Evolutionary conservation across 2,797 vertebrate species (phyloP).

Genomic region (Parauchenoglanis punctatus): DNA sequence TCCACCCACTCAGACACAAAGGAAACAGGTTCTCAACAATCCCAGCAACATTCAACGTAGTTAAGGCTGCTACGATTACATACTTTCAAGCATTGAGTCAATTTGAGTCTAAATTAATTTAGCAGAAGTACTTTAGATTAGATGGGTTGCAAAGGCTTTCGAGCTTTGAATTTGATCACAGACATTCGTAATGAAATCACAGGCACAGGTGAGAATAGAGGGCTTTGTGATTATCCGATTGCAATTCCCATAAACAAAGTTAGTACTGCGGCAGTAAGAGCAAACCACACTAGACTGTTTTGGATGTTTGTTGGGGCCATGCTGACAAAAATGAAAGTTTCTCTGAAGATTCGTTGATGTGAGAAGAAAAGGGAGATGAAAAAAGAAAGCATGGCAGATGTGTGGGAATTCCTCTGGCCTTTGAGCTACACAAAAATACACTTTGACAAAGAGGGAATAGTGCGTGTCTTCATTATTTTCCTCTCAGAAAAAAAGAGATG

Average conservation of each 20-base stretch:
- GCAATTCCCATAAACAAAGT: background rate
- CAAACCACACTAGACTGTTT: background rate
- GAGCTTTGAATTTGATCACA: conserved; percentile 14
- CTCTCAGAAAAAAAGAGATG: background rate
- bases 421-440: conserved; percentile 22
- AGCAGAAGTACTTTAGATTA: background rate
- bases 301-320: conserved; percentile 12
- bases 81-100: background rate
- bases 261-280: background rate
- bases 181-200: conserved; percentile 17
- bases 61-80: conserved; percentile 2
- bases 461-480: background rate
- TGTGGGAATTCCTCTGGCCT: conserved; percentile 28
- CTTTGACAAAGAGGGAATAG: conserved; percentile 33
- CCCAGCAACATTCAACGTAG: conserved; percentile 29
- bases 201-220: background rate
- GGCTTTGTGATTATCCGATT: background rate
- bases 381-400: conserved; percentile 35
- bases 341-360: conserved; percentile 34
- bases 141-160: background rate
- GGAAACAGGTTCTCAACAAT: conserved; percentile 27
- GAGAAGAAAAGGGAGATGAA: conserved; percentile 22
- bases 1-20: conserved; percentile 35
- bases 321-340: conserved; percentile 13
- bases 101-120: conserved; percentile 30